Evolutionary conservation across 2,797 vertebrate genomes (phyloP).

Genomic region (Nothura maculosa): DNA sequence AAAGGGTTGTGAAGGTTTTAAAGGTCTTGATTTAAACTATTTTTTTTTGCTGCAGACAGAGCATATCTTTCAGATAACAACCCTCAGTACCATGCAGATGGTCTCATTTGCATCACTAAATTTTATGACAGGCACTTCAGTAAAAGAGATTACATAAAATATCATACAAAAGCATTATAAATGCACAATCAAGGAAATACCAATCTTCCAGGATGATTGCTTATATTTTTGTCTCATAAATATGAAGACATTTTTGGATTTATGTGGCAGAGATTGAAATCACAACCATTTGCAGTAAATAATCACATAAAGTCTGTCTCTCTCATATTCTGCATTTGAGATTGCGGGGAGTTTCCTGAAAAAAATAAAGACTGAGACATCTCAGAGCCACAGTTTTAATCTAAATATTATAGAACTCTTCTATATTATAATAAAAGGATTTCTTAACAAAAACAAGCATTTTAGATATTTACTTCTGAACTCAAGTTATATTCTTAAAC

Average conservation of each 20-base stretch:
- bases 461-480: not conserved
- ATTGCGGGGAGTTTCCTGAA: not conserved
- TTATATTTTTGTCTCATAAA: not conserved
- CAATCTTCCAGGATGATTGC: not conserved
- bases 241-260: constrained; percentile 7
- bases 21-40: not conserved
- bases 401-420: not conserved
- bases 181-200: not conserved
- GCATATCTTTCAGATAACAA: constrained; percentile 30
- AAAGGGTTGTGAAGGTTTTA: not conserved
- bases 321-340: not conserved
- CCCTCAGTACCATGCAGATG: not conserved
- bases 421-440: not conserved
- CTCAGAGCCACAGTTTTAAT: not conserved
- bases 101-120: constrained; percentile 17
- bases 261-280: not conserved
- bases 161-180: not conserved
- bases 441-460: not conserved
- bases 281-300: not conserved
- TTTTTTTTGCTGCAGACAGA: not conserved
- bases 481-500: not conserved
- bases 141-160: constrained; percentile 38
- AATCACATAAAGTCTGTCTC: not conserved
- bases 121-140: constrained; percentile 30
- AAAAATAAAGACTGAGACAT: not conserved